Percentiles rank a stretch among this genome's conserved stretches.
Evolutionary conservation across 2,888 invertebrate species (phyloP).

Genomic region (Stenoptilia bipunctidactyla): DNA sequence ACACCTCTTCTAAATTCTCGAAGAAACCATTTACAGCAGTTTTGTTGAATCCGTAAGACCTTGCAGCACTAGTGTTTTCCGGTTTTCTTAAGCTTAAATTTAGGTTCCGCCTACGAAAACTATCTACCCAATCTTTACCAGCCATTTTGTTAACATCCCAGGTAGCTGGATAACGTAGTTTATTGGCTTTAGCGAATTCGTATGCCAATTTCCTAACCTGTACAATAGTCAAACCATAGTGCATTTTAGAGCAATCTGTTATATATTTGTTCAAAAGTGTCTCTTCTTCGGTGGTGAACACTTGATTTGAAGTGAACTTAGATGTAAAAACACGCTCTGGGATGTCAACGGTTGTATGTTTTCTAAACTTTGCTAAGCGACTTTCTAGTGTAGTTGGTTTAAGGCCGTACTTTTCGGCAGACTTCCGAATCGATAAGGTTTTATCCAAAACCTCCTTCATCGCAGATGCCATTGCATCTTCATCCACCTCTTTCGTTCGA

Average conservation of each 20-base stretch:
- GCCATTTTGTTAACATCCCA: slow-evolving; percentile 12
- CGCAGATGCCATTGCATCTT: too few relatives aligned
- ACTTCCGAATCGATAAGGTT: background rate
- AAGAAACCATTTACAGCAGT: slow-evolving; percentile 1
- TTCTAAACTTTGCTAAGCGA: slow-evolving; percentile 2
- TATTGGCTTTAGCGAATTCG: slow-evolving; percentile 6
- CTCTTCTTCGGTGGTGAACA: slow-evolving; percentile 8
- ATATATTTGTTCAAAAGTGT: slow-evolving; percentile 8
- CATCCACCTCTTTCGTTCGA: too few relatives aligned
- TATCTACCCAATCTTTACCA: slow-evolving; percentile 11
- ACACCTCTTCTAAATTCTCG: background rate
- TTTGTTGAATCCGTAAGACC: slow-evolving; percentile 6
- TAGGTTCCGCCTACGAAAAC: slow-evolving; percentile 6
- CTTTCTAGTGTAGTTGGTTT: background rate
- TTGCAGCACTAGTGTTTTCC: slow-evolving; percentile 10
- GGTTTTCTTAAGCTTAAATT: slow-evolving; percentile 11
- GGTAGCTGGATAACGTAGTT: slow-evolving; percentile 7
- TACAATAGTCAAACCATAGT: slow-evolving; percentile 9
- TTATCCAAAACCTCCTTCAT: background rate
- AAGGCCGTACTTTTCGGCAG: too few relatives aligned
- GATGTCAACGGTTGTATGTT: background rate
- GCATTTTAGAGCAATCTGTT: slow-evolving; percentile 7
- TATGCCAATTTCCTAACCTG: slow-evolving; percentile 8
- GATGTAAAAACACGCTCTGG: slow-evolving; percentile 4
- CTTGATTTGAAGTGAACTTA: slow-evolving; percentile 6